These are phyloP conservation scores for Drosophila takahashii DNA, from an alignment of 1,140 invertebrate species.

Conservation along the genomic window DNA sequence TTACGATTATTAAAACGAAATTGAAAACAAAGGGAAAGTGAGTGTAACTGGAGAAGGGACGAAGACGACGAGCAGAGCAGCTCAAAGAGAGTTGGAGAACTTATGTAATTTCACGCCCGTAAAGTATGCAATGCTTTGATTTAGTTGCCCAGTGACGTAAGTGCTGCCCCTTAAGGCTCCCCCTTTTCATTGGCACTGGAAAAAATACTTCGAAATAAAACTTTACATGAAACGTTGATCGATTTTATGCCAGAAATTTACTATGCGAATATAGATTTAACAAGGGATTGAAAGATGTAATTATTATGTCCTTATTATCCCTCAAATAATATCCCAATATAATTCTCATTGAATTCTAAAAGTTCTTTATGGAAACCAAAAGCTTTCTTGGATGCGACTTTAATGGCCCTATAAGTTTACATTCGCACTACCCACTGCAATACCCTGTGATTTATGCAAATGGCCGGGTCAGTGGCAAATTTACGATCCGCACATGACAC, in stretches of 20 bases:
- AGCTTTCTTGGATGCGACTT: conserved; percentile 21
- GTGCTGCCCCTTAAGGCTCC: not conserved
- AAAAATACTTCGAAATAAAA: no score
- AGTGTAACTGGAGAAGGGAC: conserved; percentile 3
- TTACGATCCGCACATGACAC: conserved; percentile 50
- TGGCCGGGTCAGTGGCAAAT: conserved; percentile 49
- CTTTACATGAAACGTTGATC: no score
- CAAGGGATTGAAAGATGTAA: no score
- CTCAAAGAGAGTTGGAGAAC: conserved; percentile 22
- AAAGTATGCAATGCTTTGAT: conserved; percentile 67
- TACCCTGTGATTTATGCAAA: conserved; percentile 66
- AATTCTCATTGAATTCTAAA: not conserved
- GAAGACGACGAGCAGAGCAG: no score
- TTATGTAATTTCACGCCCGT: conserved; percentile 68
- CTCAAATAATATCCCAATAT: not conserved
- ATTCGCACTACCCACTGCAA: conserved; percentile 4
- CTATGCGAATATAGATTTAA: no score
- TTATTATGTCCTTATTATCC: not conserved
- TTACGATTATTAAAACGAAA: conserved; percentile 75
- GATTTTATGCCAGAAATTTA: no score
- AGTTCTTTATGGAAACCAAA: conserved; percentile 4
- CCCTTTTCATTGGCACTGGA: not conserved
- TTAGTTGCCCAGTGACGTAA: conserved; percentile 59
- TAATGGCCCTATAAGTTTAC: conserved; percentile 40
- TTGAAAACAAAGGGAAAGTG: conserved; percentile 60